Conservation (phyloP, 2,113 vertebrate genomes). For the Pogonocichla stellata region DNA sequence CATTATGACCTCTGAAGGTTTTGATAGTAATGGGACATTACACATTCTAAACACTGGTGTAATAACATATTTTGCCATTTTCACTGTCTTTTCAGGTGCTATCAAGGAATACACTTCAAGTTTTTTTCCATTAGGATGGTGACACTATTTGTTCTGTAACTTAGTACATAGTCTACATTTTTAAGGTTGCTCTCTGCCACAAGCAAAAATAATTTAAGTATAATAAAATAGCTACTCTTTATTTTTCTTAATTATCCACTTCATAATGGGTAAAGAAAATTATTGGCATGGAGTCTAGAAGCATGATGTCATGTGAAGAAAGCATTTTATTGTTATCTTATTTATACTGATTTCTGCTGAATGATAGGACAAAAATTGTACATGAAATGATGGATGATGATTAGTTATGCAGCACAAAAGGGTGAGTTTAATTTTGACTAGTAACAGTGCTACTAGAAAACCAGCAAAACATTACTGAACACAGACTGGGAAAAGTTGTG, state of each 20-base stretch:
- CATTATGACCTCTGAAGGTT: not conserved
- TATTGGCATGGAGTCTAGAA: not conserved
- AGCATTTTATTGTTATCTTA: not conserved
- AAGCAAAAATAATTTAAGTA: not conserved
- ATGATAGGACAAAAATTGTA: not conserved
- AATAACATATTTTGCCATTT: not conserved
- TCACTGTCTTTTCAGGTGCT: not conserved
- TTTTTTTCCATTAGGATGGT: not conserved
- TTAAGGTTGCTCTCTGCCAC: not conserved
- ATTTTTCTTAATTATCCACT: not conserved
- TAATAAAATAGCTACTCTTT: not conserved
- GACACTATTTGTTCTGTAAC: not conserved
- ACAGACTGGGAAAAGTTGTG: not conserved
- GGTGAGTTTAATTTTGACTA: not conserved
- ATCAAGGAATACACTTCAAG: not conserved
- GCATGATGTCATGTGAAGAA: not conserved
- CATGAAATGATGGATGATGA: not conserved
- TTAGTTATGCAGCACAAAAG: not conserved
- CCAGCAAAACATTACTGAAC: not conserved
- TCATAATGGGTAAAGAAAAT: not conserved
- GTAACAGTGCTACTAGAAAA: not conserved
- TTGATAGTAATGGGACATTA: not conserved
- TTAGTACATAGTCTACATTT: not conserved
- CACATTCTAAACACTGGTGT: not conserved
- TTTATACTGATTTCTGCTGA: not conserved